These are phyloP conservation scores for Aegithalos caudatus DNA, from an alignment of 2,113 vertebrate species.

Conservation along the genomic window DNA sequence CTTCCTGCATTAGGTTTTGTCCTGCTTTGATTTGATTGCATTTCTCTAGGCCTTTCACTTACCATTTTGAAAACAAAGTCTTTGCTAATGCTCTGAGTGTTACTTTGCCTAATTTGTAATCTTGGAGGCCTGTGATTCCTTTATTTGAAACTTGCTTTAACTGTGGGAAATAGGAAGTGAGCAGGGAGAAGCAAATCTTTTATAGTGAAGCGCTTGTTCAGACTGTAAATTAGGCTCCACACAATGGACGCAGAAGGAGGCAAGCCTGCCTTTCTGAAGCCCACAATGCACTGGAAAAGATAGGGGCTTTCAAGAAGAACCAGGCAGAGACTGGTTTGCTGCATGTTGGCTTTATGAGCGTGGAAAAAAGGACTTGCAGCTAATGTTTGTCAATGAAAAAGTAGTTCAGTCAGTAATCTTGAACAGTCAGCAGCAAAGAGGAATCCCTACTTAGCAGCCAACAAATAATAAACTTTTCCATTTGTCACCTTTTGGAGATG, in stretches of 20 bases:
- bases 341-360: not conserved
- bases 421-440: not conserved
- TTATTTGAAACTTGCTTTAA: conserved; percentile 70
- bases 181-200: conserved; percentile 67
- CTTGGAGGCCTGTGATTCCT: conserved; percentile 56
- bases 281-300: conserved; percentile 20
- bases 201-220: conserved; percentile 45
- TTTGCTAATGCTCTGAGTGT: conserved; percentile 62
- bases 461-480: conserved; percentile 35
- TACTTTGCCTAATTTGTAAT: conserved; percentile 75
- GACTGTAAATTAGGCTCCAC: conserved; percentile 71
- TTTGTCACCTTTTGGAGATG: not conserved
- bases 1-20: conserved; percentile 62
- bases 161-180: conserved; percentile 80
- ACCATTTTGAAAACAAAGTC: conserved; percentile 61
- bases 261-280: conserved; percentile 59
- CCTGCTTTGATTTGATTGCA: conserved; percentile 63
- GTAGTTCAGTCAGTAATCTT: conserved; percentile 3
- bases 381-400: conserved; percentile 23
- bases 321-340: conserved; percentile 32
- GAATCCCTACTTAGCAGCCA: conserved; percentile 17
- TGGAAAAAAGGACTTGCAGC: conserved; percentile 3
- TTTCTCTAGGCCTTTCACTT: conserved; percentile 64
- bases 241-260: conserved; percentile 64
- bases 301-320: conserved; percentile 32